These are phyloP conservation scores for Monomorium pharaonis DNA, from an alignment of 1,140 invertebrate species.

Conservation along the genomic window DNA sequence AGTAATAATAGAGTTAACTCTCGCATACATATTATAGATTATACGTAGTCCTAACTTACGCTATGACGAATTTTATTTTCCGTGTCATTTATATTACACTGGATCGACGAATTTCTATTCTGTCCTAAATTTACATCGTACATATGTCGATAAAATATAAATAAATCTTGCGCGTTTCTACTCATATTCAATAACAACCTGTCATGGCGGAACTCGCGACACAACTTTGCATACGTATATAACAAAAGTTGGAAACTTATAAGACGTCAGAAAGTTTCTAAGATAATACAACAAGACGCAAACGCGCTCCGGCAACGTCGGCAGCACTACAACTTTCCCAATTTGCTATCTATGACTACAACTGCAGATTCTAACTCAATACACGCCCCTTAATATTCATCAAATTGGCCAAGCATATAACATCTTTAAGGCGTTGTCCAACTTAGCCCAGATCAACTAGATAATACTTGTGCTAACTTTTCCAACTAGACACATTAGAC, in stretches of 20 bases:
- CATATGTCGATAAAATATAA: conserved; percentile 57
- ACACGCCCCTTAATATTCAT: conserved; percentile 76
- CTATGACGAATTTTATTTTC: neutral
- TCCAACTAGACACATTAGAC: conserved; percentile 53
- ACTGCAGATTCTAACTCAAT: conserved; percentile 74
- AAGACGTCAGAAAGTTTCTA: conserved; percentile 79
- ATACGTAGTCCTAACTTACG: neutral
- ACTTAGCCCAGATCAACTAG: conserved; percentile 48
- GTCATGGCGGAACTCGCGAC: conserved; percentile 57
- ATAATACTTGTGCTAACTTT: conserved; percentile 50
- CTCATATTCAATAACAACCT: conserved; percentile 72
- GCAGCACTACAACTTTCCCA: conserved; percentile 75
- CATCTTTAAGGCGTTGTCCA: conserved; percentile 53
- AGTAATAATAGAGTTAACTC: neutral
- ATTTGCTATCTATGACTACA: conserved; percentile 77
- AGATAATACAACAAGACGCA: conserved; percentile 78
- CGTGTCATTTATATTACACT: neutral
- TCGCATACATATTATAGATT: neutral
- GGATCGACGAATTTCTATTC: neutral
- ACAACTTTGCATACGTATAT: conserved; percentile 77
- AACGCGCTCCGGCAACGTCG: conserved; percentile 64
- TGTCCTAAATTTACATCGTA: conserved; percentile 5
- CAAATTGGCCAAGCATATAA: conserved; percentile 60
- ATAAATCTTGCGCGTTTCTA: conserved; percentile 43
- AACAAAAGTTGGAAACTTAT: conserved; percentile 78